Evolutionary conservation across 2,113 vertebrate genomes (phyloP).

Genomic region (Todiramphus saurophagus): DNA sequence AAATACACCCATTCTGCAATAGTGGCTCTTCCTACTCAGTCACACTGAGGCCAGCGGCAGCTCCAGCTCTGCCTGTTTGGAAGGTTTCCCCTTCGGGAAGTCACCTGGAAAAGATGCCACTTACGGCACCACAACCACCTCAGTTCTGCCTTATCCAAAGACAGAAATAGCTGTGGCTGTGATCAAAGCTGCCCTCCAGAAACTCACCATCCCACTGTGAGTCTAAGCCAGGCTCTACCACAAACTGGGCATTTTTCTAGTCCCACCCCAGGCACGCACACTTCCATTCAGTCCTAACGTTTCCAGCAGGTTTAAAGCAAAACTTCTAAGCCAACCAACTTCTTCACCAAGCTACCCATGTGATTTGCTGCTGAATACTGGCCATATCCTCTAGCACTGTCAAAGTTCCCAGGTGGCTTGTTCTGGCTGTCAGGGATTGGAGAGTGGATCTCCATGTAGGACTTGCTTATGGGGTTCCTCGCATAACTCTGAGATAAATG

Average conservation of each 20-base stretch:
- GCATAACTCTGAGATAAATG: neutral
- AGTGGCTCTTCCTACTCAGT: neutral
- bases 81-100: neutral
- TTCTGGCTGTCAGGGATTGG: neutral
- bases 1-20: neutral
- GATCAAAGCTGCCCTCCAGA: neutral
- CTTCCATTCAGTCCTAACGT: neutral
- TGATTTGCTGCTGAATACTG: neutral
- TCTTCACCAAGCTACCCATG: accelerated
- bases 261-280: accelerated
- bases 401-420: neutral
- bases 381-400: neutral
- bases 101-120: neutral
- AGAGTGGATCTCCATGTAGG: accelerated
- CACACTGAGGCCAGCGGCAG: neutral
- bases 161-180: neutral
- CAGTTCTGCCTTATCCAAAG: neutral
- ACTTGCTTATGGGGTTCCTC: neutral
- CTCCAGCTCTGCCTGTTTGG: neutral
- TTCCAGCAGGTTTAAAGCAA: neutral
- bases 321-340: neutral
- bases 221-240: neutral
- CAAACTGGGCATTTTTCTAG: neutral
- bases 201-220: neutral
- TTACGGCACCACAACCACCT: neutral